These are phyloP conservation scores for Hippoglossus hippoglossus DNA, from an alignment of 2,797 vertebrate genomes.

Conservation along the genomic window DNA sequence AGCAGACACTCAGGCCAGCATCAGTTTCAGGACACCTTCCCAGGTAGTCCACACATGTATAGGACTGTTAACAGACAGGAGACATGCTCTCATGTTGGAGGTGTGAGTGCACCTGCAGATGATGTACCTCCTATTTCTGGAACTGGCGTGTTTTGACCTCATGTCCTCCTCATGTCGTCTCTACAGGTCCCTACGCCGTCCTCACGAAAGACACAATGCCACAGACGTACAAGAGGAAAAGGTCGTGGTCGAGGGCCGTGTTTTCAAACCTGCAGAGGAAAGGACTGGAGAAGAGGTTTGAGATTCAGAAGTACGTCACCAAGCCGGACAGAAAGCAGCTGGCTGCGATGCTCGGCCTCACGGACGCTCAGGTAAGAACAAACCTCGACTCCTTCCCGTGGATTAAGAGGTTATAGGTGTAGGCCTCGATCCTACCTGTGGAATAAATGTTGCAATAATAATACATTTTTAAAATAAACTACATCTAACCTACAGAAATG, in stretches of 20 bases:
- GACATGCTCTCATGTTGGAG: constrained; percentile 15
- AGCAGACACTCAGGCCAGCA: constrained; percentile 95
- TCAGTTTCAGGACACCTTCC: constrained; percentile 99
- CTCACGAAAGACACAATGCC: constrained; percentile 99
- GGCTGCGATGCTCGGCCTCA: constrained; percentile 97
- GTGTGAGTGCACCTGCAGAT: constrained; percentile 37
- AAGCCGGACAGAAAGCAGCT: constrained; percentile 98
- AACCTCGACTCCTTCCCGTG: no score
- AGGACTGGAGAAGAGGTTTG: constrained; percentile 97
- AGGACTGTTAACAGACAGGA: constrained; percentile 50
- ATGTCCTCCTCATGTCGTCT: constrained; percentile 29
- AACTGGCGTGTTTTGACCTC: constrained; percentile 23
- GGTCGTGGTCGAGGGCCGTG: constrained; percentile 97
- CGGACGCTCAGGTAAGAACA: constrained; percentile 93
- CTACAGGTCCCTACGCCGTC: constrained; percentile 93
- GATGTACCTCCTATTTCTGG: neutral
- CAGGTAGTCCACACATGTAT: constrained; percentile 87
- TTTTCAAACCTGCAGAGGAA: constrained; percentile 99
- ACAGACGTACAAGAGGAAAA: constrained; percentile 97
- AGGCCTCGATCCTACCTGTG: no score
- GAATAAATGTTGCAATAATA: no score
- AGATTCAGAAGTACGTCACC: constrained; percentile 99
- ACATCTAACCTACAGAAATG: neutral
- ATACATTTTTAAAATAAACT: no score
- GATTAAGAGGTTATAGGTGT: neutral